A percentile compares a stretch with the other conserved stretches of the same genome.
Evolutionary conservation across 2,113 vertebrate genomes (phyloP).

Genomic region (Fulica atra): DNA sequence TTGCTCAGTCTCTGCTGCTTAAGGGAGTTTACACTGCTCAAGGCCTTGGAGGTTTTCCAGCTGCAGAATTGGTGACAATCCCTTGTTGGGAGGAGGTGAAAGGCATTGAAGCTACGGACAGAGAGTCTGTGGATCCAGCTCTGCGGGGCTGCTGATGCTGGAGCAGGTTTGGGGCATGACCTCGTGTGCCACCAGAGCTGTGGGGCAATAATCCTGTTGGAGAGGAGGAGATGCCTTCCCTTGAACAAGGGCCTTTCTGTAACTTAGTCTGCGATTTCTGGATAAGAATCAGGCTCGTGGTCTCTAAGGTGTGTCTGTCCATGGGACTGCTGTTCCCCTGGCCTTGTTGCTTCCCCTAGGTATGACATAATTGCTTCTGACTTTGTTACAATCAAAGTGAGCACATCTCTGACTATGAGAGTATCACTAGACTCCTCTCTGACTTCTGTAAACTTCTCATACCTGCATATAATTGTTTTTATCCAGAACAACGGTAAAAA

Average conservation of each 20-base stretch:
- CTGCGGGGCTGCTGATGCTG: not conserved
- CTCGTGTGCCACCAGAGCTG: not conserved
- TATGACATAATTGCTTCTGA: not conserved
- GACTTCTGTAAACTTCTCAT: not conserved
- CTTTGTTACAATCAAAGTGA: not conserved
- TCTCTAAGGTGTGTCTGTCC: not conserved
- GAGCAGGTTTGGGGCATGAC: not conserved
- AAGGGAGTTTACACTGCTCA: not conserved
- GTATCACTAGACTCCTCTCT: not conserved
- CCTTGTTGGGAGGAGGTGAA: not conserved
- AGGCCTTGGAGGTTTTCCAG: not conserved
- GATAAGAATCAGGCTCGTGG: not conserved
- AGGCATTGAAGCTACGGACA: not conserved
- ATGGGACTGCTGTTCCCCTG: not conserved
- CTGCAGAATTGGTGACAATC: not conserved
- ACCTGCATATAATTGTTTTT: not conserved
- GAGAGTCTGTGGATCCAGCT: not conserved
- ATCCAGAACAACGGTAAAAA: not conserved
- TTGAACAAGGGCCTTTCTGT: not conserved
- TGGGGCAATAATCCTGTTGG: not conserved
- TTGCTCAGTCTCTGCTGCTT: not conserved
- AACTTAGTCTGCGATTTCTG: not conserved
- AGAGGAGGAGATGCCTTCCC: not conserved
- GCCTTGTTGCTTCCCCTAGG: not conserved
- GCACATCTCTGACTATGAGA: not conserved